phyloP scores from a whole-genome alignment of 2,113 vertebrate species.

The Brachionichthys hirsutus region DNA sequence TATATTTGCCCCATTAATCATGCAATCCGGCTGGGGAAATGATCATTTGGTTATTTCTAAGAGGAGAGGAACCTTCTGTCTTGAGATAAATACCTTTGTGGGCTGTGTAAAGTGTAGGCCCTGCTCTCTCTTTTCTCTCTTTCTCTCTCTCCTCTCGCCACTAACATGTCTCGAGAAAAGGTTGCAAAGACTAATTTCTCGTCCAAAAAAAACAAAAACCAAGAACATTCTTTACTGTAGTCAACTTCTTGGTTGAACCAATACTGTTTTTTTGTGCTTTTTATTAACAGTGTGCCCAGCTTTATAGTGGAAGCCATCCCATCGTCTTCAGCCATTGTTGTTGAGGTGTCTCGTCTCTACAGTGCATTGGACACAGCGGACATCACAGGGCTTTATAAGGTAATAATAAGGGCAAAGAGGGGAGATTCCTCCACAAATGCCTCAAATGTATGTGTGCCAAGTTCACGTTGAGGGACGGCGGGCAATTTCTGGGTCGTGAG shows the following conservation, averaged over 20 bases:
- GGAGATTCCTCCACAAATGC: slow-evolving; percentile 69
- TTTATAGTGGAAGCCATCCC: neutral
- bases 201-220: slow-evolving; percentile 9
- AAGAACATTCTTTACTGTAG: slow-evolving; percentile 13
- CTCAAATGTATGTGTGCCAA: slow-evolving; percentile 65
- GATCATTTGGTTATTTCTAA: slow-evolving; percentile 39
- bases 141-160: slow-evolving; percentile 30
- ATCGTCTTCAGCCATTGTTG: slow-evolving; percentile 3
- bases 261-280: slow-evolving; percentile 13
- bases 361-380: neutral
- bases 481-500: slow-evolving; percentile 81
- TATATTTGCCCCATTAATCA: slow-evolving; percentile 49
- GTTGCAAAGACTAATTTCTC: slow-evolving; percentile 32
- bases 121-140: too few species aligned
- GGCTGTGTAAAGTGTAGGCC: slow-evolving; percentile 22
- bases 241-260: slow-evolving; percentile 9
- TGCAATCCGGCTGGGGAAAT: slow-evolving; percentile 21
- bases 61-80: slow-evolving; percentile 43
- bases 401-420: slow-evolving; percentile 60
- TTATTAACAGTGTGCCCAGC: neutral
- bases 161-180: slow-evolving; percentile 22
- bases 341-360: slow-evolving; percentile 39
- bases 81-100: slow-evolving; percentile 62
- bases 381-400: slow-evolving; percentile 77
- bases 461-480: slow-evolving; percentile 65